Conservation (phyloP, 2,888 invertebrate species). For the Argyresthia goedartella region DNA sequence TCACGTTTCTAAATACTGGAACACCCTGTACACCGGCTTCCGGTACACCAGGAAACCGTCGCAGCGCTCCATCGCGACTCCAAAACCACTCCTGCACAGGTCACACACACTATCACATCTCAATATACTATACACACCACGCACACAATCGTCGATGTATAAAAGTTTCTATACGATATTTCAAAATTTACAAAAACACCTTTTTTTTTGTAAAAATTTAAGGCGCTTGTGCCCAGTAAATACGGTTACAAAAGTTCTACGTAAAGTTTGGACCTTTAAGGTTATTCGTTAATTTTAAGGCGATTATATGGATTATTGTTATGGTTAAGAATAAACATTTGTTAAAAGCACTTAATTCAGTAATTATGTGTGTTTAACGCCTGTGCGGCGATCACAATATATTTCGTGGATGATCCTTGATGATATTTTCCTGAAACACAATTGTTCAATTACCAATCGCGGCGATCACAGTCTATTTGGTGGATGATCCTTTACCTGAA, state of each 20-base stretch:
- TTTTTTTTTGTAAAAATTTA: conserved; percentile 37
- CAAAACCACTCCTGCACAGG: too few species aligned
- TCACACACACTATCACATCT: too few species aligned
- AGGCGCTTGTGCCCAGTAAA: conserved; percentile 40
- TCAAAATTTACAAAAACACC: conserved; percentile 17
- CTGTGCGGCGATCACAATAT: conserved; percentile 54
- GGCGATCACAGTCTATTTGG: conserved; percentile 50
- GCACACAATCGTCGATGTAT: neutral
- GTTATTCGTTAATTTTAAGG: conserved; percentile 45
- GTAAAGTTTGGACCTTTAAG: conserved; percentile 52
- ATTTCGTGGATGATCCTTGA: neutral
- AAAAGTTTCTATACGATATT: conserved; percentile 20
- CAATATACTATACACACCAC: too few species aligned
- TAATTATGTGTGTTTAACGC: conserved; percentile 48
- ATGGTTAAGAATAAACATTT: conserved; percentile 35
- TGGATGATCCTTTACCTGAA: neutral
- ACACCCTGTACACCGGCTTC: conserved; percentile 84
- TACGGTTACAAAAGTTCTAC: conserved; percentile 41
- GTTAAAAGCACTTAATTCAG: conserved; percentile 45
- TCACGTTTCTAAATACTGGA: conserved; percentile 88
- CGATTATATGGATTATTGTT: conserved; percentile 28
- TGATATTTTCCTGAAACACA: neutral
- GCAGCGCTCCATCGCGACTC: conserved; percentile 74
- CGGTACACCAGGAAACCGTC: conserved; percentile 85
- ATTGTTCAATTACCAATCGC: conserved; percentile 1